Evolutionary conservation across 2,888 invertebrate genomes (phyloP).

Genomic region (Trichogramma evanescens): DNA sequence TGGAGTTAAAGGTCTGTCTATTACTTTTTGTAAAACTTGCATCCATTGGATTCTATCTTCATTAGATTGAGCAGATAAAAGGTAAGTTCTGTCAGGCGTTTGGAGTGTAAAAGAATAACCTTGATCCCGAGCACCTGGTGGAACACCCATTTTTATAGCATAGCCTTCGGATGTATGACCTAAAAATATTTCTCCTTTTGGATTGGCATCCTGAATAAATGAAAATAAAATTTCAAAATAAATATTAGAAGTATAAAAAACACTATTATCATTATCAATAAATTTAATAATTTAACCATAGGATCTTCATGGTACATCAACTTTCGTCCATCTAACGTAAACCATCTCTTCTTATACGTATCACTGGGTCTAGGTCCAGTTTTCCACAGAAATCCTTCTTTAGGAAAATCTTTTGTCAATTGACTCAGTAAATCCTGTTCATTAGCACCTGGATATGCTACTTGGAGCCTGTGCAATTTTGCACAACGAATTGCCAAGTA

Average conservation of each 20-base stretch:
- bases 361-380: slow-evolving; percentile 78
- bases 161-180: slow-evolving; percentile 74
- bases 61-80: slow-evolving; percentile 68
- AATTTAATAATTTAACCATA: slow-evolving; percentile 47
- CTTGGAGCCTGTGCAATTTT: slow-evolving; percentile 73
- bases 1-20: slow-evolving; percentile 68
- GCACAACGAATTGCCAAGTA: slow-evolving; percentile 77
- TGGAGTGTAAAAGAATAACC: slow-evolving; percentile 75
- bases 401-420: slow-evolving; percentile 73
- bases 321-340: slow-evolving; percentile 79
- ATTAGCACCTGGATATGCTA: slow-evolving; percentile 72
- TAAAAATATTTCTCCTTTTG: slow-evolving; percentile 85
- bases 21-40: slow-evolving; percentile 63
- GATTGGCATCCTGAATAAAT: slow-evolving; percentile 64
- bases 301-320: slow-evolving; percentile 90
- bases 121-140: slow-evolving; percentile 65
- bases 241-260: slow-evolving; percentile 2
- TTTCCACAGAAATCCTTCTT: slow-evolving; percentile 85
- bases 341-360: slow-evolving; percentile 80
- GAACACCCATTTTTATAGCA: slow-evolving; percentile 62
- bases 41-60: slow-evolving; percentile 79
- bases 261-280: background rate
- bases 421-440: slow-evolving; percentile 66
- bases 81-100: slow-evolving; percentile 71
- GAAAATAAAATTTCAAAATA: background rate